phyloP scores from a whole-genome alignment of 2,888 invertebrate species.

The Poecilus cupreus region DNA sequence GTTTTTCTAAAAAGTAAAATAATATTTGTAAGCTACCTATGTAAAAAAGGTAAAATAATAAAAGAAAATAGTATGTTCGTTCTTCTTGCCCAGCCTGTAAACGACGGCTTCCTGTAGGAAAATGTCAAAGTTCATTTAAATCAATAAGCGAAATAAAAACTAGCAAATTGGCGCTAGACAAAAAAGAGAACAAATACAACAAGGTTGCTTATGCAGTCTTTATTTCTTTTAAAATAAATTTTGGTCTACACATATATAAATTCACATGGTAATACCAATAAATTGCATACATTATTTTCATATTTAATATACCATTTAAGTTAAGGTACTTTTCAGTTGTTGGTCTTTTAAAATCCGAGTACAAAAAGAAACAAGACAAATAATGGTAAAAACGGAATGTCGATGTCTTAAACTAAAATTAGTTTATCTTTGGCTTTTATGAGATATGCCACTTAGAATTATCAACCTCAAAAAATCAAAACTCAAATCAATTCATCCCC shows the following conservation, averaged over 20 bases:
- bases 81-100: not conserved
- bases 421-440: slow-evolving; percentile 54
- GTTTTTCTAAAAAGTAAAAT: no score
- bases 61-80: not conserved
- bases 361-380: slow-evolving; percentile 63
- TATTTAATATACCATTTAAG: slow-evolving; percentile 49
- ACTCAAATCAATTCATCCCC: slow-evolving; percentile 9
- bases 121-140: slow-evolving; percentile 58
- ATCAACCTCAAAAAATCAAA: slow-evolving; percentile 46
- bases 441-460: slow-evolving; percentile 50
- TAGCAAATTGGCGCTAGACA: not conserved
- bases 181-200: not conserved
- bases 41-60: not conserved
- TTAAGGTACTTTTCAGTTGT: slow-evolving; percentile 55
- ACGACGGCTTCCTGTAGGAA: not conserved
- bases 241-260: slow-evolving; percentile 54
- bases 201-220: slow-evolving; percentile 54
- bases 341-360: slow-evolving; percentile 46
- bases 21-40: no score
- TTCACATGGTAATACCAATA: slow-evolving; percentile 53
- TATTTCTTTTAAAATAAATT: slow-evolving; percentile 58
- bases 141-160: slow-evolving; percentile 56
- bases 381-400: slow-evolving; percentile 64
- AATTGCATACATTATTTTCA: slow-evolving; percentile 38
- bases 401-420: slow-evolving; percentile 60